A percentile compares a stretch with the other conserved stretches of the same genome.
These are phyloP conservation scores for Agrochola lota DNA, from an alignment of 2,888 invertebrate species.

Conservation along the genomic window DNA sequence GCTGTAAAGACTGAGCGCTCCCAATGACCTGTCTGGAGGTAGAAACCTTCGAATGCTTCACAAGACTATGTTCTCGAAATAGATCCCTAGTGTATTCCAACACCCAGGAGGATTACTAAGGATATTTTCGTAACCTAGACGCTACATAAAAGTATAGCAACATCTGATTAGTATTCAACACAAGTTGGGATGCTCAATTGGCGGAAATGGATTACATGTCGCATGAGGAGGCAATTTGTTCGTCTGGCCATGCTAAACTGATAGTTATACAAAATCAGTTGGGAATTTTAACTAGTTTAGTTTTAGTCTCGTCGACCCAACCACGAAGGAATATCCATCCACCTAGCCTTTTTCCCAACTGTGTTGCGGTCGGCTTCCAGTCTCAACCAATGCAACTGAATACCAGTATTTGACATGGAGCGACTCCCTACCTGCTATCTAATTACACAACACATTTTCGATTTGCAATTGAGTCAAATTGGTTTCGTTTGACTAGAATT, in stretches of 20 bases:
- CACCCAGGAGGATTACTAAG: neutral
- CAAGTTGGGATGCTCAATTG: constrained; percentile 1
- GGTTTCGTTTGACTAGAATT: too few species aligned
- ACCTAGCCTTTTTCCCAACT: neutral
- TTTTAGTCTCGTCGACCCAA: neutral
- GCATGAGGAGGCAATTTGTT: neutral
- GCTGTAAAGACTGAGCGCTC: too few species aligned
- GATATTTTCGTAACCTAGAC: constrained; percentile 5
- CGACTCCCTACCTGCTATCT: too few species aligned
- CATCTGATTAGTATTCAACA: constrained; percentile 26
- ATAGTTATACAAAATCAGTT: neutral
- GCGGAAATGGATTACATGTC: constrained; percentile 29
- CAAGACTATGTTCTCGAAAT: neutral
- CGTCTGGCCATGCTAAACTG: neutral
- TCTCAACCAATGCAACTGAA: too few species aligned
- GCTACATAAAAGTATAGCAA: neutral
- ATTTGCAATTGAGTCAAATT: too few species aligned
- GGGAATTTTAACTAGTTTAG: neutral
- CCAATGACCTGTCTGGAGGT: too few species aligned
- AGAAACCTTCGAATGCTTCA: too few species aligned
- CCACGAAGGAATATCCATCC: neutral
- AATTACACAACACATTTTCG: too few species aligned
- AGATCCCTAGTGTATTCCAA: neutral
- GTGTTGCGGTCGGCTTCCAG: too few species aligned
- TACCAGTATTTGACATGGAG: too few species aligned